Evolutionary conservation across 64 coral and sea anemone genomes (phyloP).

Genomic region (Catalaphyllia jardinei): DNA sequence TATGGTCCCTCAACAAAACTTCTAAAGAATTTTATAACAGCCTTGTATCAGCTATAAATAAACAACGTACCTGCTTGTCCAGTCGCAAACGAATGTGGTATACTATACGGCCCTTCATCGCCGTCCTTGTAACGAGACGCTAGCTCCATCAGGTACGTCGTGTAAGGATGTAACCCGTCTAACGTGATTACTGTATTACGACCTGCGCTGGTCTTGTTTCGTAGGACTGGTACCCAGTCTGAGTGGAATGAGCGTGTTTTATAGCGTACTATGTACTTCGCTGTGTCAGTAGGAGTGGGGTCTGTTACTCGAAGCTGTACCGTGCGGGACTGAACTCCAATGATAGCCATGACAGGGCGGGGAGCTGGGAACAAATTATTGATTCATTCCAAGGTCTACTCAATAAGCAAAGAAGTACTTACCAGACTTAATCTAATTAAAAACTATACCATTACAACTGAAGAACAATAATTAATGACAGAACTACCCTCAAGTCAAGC

Average conservation of each 20-base stretch:
- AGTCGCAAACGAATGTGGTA: conserved; percentile 34
- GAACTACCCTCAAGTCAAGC: no score
- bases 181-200: neutral
- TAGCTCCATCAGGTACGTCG: conserved; percentile 39
- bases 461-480: no score
- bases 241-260: conserved; percentile 8
- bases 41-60: no score
- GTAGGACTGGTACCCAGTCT: conserved; percentile 8
- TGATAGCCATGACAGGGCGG: conserved; percentile 39
- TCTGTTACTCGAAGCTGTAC: conserved; percentile 18
- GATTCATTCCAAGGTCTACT: no score
- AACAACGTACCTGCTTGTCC: conserved; percentile 42
- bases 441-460: no score
- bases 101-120: conserved; percentile 52
- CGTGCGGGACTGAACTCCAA: conserved; percentile 5
- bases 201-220: neutral
- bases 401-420: no score
- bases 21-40: no score
- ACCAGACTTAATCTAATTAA: no score
- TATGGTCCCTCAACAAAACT: no score
- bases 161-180: conserved; percentile 29
- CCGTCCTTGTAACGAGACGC: conserved; percentile 45
- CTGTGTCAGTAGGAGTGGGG: conserved; percentile 32
- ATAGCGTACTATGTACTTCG: conserved; percentile 50
- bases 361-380: conserved; percentile 42